Percentiles rank a stretch among this genome's conserved stretches.
Conservation (phyloP, 2,113 vertebrate species). For the Ceyx cyanopectus region DNA sequence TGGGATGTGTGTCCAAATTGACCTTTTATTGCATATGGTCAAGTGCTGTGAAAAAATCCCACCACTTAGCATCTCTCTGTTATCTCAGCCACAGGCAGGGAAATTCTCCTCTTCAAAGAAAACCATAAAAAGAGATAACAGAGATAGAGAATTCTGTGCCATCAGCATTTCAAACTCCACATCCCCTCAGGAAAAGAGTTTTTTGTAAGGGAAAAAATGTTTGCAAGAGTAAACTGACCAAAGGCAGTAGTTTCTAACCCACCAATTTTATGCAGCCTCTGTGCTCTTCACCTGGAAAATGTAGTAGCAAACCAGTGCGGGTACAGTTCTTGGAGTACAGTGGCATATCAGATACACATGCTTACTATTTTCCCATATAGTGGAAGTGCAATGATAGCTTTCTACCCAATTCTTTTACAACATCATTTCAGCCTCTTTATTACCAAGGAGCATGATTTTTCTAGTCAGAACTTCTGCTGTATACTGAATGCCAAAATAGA, state of each 20-base stretch:
- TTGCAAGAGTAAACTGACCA: constrained; percentile 37
- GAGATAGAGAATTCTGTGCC: constrained; percentile 55
- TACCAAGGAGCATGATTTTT: neutral
- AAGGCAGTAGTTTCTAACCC: neutral
- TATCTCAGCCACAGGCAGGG: constrained; percentile 55
- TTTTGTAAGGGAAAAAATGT: constrained; percentile 30
- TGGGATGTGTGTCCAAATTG: constrained; percentile 58
- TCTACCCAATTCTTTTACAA: neutral
- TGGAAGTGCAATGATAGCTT: neutral
- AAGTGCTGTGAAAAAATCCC: constrained; percentile 72
- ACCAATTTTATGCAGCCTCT: neutral
- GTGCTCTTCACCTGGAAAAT: neutral
- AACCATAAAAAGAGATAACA: constrained; percentile 67
- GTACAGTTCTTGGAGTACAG: neutral
- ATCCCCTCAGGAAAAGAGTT: constrained; percentile 2
- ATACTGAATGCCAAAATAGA: constrained; percentile 44
- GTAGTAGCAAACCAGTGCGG: neutral
- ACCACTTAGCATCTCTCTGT: constrained; percentile 64
- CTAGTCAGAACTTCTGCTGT: constrained; percentile 12
- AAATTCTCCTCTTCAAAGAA: constrained; percentile 67
- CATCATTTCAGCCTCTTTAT: neutral
- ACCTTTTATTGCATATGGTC: constrained; percentile 67
- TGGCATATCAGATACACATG: neutral
- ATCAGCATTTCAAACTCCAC: constrained; percentile 66
- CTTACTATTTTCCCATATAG: neutral